Conservation (phyloP, 2,797 vertebrate species). For the Choloepus didactylus region DNA sequence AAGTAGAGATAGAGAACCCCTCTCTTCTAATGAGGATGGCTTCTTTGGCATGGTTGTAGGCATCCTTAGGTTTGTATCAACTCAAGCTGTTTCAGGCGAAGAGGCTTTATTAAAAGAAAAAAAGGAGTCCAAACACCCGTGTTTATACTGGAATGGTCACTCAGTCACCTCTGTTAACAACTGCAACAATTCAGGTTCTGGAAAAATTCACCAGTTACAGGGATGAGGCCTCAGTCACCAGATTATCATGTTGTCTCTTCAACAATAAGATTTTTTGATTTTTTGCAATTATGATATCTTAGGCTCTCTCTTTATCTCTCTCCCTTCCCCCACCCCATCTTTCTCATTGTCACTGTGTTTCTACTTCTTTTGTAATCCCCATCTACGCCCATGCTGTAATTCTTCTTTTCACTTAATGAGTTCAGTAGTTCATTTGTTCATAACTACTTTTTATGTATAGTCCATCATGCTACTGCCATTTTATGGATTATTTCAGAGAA, state of each 20-base stretch:
- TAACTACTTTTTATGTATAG: neutral
- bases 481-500: neutral
- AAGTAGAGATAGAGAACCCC: neutral
- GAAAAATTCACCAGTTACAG: neutral
- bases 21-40: neutral
- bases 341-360: neutral
- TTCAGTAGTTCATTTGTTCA: neutral
- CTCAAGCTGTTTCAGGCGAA: neutral
- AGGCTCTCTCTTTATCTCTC: neutral
- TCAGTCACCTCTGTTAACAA: neutral
- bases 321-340: too few species aligned
- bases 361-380: neutral
- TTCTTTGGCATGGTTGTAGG: neutral
- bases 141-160: neutral
- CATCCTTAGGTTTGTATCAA: neutral
- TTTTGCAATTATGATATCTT: neutral
- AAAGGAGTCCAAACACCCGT: neutral
- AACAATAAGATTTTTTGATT: neutral
- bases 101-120: neutral
- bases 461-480: neutral
- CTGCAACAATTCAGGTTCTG: neutral
- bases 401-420: neutral
- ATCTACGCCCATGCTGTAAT: neutral
- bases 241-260: neutral
- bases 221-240: neutral